Evolutionary conservation across 2,888 invertebrate genomes (phyloP).

Genomic region (Meteorus colon): DNA sequence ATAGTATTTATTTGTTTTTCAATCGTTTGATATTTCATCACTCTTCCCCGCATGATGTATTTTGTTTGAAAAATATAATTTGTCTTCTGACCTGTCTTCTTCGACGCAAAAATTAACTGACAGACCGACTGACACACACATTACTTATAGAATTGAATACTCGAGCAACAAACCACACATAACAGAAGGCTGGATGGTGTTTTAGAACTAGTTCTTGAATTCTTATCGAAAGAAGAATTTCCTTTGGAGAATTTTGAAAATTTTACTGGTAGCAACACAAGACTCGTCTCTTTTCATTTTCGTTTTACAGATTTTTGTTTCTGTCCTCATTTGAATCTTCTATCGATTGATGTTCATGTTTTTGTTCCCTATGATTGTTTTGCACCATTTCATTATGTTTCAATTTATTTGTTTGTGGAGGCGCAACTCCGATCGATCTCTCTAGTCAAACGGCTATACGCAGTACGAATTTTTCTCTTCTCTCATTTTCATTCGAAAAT

Average conservation of each 20-base stretch:
- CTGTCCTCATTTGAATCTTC: background rate
- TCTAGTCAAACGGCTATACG: too few species aligned
- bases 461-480: background rate
- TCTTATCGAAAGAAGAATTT: constrained; percentile 49
- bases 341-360: background rate
- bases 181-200: constrained; percentile 29
- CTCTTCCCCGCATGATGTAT: background rate
- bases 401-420: background rate
- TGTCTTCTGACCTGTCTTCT: constrained; percentile 8
- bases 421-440: background rate
- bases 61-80: background rate
- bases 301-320: constrained; percentile 11
- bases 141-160: constrained; percentile 51
- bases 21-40: background rate
- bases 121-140: constrained; percentile 38
- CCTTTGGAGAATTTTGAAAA: constrained; percentile 68
- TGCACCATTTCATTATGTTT: background rate
- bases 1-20: constrained; percentile 4
- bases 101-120: background rate
- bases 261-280: constrained; percentile 28
- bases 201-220: constrained; percentile 61
- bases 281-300: constrained; percentile 47
- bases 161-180: constrained; percentile 68
- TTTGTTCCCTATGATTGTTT: background rate
- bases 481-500: background rate